Conservation (phyloP, 1,140 invertebrate species). For the Drosophila oshimai region DNA sequence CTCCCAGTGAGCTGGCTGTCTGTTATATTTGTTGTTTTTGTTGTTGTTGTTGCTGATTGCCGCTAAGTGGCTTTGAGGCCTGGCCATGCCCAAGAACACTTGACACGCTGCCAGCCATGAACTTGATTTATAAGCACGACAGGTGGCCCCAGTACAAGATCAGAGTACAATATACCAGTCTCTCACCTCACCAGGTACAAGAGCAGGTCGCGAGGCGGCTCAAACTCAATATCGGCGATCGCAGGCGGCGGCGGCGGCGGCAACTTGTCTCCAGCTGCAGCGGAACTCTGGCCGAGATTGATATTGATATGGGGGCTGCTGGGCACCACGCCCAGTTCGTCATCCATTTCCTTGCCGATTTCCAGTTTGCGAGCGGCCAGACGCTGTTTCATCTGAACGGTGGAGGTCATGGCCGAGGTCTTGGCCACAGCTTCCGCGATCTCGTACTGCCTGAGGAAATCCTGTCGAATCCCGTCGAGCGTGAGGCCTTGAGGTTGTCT, state of each 20-base stretch:
- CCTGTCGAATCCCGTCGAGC: slow-evolving; percentile 66
- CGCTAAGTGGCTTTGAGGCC: slow-evolving; percentile 41
- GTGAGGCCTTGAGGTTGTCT: slow-evolving; percentile 54
- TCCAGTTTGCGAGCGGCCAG: slow-evolving; percentile 84
- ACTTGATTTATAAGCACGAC: slow-evolving; percentile 74
- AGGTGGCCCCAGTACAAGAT: slow-evolving; percentile 1
- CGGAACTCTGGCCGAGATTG: slow-evolving; percentile 22
- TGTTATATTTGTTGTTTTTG: not conserved
- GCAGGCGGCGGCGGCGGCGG: slow-evolving; percentile 41
- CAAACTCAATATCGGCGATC: slow-evolving; percentile 80
- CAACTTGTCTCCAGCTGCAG: slow-evolving; percentile 57
- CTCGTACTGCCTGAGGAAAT: slow-evolving; percentile 84
- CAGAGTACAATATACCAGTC: slow-evolving; percentile 27
- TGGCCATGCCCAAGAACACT: slow-evolving; percentile 62
- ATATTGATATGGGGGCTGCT: slow-evolving; percentile 41
- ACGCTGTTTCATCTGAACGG: slow-evolving; percentile 83
- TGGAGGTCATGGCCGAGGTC: slow-evolving; percentile 85
- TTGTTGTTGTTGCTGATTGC: slow-evolving; percentile 11
- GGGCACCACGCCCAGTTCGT: slow-evolving; percentile 41
- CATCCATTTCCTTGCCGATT: slow-evolving; percentile 81
- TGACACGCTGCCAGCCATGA: slow-evolving; percentile 70
- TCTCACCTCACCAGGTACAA: slow-evolving; percentile 86
- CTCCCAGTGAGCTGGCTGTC: slow-evolving; percentile 2
- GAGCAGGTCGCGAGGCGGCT: slow-evolving; percentile 86
- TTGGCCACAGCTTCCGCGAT: slow-evolving; percentile 85